phyloP scores from a whole-genome alignment of 2,888 invertebrate species.

The Rhingia rostrata region DNA sequence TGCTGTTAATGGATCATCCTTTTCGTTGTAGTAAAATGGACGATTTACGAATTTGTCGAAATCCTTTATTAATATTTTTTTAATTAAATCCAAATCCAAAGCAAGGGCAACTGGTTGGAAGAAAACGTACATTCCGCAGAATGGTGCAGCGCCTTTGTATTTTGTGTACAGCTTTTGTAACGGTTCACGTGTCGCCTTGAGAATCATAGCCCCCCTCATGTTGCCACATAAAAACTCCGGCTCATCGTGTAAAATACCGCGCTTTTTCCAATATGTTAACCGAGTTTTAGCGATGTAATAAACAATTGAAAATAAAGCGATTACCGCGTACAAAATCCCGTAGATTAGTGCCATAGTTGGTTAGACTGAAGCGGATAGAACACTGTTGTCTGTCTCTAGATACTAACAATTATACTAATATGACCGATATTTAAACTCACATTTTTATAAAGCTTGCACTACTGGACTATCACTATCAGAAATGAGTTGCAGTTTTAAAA shows the following conservation, averaged over 20 bases:
- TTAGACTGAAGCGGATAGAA: too few species aligned
- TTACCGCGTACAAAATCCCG: constrained; percentile 7
- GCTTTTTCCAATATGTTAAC: constrained; percentile 75
- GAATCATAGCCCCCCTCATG: background rate
- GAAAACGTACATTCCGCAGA: background rate
- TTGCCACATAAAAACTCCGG: background rate
- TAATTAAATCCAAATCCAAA: background rate
- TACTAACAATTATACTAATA: too few species aligned
- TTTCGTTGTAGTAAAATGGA: background rate
- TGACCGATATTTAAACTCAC: too few species aligned
- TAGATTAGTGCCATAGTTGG: too few species aligned
- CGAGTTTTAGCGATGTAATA: constrained; percentile 9
- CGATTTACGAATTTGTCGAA: background rate
- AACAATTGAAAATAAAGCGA: constrained; percentile 11
- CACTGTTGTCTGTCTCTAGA: too few species aligned
- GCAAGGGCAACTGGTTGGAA: background rate
- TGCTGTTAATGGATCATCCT: too few species aligned
- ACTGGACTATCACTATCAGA: too few species aligned
- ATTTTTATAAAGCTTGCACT: too few species aligned
- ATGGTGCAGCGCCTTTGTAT: background rate
- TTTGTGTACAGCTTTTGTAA: background rate
- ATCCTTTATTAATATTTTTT: background rate
- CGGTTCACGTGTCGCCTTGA: background rate
- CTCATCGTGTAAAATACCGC: constrained; percentile 72
- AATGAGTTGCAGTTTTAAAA: too few species aligned